phyloP scores from a whole-genome alignment of 1,140 invertebrate species.

The Neelides sp. region DNA sequence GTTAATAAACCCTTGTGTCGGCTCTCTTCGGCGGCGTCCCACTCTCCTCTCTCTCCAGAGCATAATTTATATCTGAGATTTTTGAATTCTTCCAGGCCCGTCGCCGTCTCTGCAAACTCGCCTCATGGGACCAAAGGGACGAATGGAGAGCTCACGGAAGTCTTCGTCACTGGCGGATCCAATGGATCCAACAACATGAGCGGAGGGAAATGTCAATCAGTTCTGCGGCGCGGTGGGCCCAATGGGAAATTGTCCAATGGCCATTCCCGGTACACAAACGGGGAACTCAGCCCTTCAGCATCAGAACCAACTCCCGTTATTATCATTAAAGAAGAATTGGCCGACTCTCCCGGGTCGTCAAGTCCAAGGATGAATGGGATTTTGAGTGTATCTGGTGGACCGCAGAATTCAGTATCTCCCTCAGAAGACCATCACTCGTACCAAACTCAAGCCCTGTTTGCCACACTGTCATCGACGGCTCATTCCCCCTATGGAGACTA shows the following conservation, averaged over 20 bases:
- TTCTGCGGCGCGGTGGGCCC: conserved; percentile 17
- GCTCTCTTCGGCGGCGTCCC: no score
- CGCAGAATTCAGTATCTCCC: conserved; percentile 13
- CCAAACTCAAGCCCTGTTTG: conserved; percentile 20
- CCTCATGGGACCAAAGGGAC: no score
- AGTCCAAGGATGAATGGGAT: conserved; percentile 24
- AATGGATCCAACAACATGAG: conserved; percentile 9
- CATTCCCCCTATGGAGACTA: conserved; percentile 18
- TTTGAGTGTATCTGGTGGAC: conserved; percentile 4
- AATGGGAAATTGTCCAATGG: conserved; percentile 14
- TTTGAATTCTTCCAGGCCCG: conserved; percentile 9
- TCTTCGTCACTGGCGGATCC: conserved; percentile 4
- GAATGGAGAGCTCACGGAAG: conserved; percentile 22
- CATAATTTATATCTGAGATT: no score
- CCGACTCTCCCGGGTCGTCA: conserved; percentile 16
- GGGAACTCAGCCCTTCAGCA: conserved; percentile 13
- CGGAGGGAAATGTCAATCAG: conserved; percentile 11
- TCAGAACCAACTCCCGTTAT: conserved; percentile 5
- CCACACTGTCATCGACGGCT: conserved; percentile 15
- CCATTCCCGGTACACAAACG: conserved; percentile 23
- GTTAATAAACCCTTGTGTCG: no score
- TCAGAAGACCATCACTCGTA: conserved; percentile 17
- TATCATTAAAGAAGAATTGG: conserved; percentile 20
- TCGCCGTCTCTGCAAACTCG: conserved; percentile 5
- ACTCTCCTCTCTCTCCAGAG: no score